Conservation (phyloP, 37 sponge, comb jelly and placozoan species). For the Spongia lamella region DNA sequence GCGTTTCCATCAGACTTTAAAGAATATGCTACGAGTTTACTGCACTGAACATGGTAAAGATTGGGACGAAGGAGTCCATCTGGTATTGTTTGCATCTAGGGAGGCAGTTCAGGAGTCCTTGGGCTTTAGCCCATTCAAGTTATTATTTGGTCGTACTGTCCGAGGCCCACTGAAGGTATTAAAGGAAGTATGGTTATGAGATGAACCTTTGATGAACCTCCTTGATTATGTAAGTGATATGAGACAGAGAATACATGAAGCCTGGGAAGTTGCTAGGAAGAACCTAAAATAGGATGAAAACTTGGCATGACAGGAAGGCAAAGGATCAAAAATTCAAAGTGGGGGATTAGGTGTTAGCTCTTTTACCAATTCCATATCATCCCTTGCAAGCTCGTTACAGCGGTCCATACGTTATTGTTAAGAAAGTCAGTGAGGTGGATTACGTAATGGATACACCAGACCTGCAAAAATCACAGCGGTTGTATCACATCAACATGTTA, state of each 20-base stretch:
- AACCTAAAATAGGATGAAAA: not conserved
- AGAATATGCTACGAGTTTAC: conserved; percentile 6
- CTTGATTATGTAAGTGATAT: not conserved
- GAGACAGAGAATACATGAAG: not conserved
- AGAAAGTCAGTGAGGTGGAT: too few relatives aligned
- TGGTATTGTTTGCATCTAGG: not conserved
- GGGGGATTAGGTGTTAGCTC: conserved; percentile 11
- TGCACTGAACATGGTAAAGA: not conserved
- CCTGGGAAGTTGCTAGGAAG: not conserved
- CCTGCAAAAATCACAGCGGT: too few relatives aligned
- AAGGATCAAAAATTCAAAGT: not conserved
- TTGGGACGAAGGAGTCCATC: conserved; percentile 7
- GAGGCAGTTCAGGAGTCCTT: not conserved
- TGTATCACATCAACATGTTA: too few relatives aligned
- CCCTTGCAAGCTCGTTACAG: not conserved
- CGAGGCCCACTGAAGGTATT: conserved; percentile 2
- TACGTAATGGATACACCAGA: too few relatives aligned
- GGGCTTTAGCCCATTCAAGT: conserved; percentile 12
- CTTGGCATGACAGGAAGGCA: conserved; percentile 4
- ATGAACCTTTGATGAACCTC: not conserved
- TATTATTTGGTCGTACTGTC: conserved; percentile 4
- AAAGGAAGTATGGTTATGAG: not conserved
- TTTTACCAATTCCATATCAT: not conserved
- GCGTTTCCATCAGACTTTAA: conserved; percentile 20
- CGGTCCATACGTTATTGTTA: too few relatives aligned